Evolutionary conservation across 2,113 vertebrate genomes (phyloP).

Genomic region (Manacus vitellinus): DNA sequence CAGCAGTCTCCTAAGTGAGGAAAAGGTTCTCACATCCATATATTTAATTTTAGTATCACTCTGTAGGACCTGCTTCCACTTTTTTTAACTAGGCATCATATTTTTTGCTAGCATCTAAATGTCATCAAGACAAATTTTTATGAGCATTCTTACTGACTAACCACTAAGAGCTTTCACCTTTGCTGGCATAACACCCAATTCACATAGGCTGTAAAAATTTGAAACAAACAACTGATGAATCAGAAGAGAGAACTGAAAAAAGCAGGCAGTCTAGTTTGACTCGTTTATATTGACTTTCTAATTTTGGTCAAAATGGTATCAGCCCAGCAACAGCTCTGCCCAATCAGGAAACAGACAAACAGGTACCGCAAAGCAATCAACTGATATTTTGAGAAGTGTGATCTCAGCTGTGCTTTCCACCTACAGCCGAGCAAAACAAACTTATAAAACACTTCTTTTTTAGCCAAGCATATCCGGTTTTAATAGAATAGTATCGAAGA

Average conservation of each 20-base stretch:
- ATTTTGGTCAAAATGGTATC: conserved; percentile 63
- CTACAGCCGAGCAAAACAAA: conserved; percentile 45
- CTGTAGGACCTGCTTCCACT: background rate
- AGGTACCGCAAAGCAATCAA: conserved; percentile 42
- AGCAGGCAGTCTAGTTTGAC: conserved; percentile 66
- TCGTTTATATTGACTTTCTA: conserved; percentile 66
- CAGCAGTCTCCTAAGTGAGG: background rate
- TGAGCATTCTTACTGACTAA: conserved; percentile 37
- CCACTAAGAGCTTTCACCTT: conserved; percentile 41
- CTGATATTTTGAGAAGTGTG: conserved; percentile 26
- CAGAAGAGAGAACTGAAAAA: conserved; percentile 42
- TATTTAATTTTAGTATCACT: background rate
- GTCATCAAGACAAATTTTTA: conserved; percentile 2
- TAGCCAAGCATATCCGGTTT: conserved; percentile 3
- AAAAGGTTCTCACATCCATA: background rate
- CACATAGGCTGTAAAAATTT: conserved; percentile 30
- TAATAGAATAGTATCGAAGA: background rate
- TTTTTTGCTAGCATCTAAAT: conserved; percentile 17
- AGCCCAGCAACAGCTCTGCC: conserved; percentile 61
- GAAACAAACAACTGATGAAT: conserved; percentile 67
- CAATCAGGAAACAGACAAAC: conserved; percentile 62
- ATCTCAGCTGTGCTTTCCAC: conserved; percentile 45
- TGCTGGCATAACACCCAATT: conserved; percentile 35
- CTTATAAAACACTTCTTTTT: conserved; percentile 46
- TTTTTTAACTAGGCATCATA: background rate